Evolutionary conservation across 2,888 invertebrate genomes (phyloP).

Genomic region (Cheilosia grossa): DNA sequence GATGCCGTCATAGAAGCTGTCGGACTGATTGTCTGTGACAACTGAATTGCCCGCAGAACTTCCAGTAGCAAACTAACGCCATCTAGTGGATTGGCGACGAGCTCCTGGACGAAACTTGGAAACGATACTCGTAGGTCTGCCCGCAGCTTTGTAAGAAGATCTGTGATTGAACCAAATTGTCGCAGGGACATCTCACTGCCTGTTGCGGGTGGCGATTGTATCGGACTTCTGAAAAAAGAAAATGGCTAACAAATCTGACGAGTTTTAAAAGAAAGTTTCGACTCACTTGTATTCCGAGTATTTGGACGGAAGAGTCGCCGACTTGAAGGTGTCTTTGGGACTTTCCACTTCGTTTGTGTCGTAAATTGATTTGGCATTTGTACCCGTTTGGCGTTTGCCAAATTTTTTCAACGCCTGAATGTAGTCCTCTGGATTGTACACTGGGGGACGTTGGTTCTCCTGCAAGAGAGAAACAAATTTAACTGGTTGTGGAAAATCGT

Average conservation of each 20-base stretch:
- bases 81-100: slow-evolving; percentile 93
- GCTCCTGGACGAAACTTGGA: slow-evolving; percentile 97
- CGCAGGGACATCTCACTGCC: slow-evolving; percentile 93
- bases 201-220: slow-evolving; percentile 85
- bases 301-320: slow-evolving; percentile 81
- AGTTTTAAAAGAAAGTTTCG: not conserved
- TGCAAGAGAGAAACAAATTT: slow-evolving; percentile 78
- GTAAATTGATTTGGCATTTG: slow-evolving; percentile 81
- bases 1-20: slow-evolving; percentile 78
- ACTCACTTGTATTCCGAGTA: slow-evolving; percentile 82
- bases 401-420: slow-evolving; percentile 91
- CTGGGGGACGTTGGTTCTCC: slow-evolving; percentile 93
- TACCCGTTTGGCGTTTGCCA: slow-evolving; percentile 84
- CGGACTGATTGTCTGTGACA: slow-evolving; percentile 88
- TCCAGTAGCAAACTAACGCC: slow-evolving; percentile 93
- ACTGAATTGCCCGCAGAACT: slow-evolving; percentile 92
- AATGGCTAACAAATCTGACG: not conserved
- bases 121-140: slow-evolving; percentile 94
- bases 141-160: slow-evolving; percentile 92
- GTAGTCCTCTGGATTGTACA: slow-evolving; percentile 96
- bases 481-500: not conserved
- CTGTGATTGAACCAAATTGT: slow-evolving; percentile 94
- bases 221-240: slow-evolving; percentile 85
- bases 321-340: slow-evolving; percentile 79
- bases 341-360: slow-evolving; percentile 78